Evolutionary conservation across 2,797 vertebrate species (phyloP), one percentile per base, ranked within the genome.

Genomic region (Vultur gryphus): DNA sequence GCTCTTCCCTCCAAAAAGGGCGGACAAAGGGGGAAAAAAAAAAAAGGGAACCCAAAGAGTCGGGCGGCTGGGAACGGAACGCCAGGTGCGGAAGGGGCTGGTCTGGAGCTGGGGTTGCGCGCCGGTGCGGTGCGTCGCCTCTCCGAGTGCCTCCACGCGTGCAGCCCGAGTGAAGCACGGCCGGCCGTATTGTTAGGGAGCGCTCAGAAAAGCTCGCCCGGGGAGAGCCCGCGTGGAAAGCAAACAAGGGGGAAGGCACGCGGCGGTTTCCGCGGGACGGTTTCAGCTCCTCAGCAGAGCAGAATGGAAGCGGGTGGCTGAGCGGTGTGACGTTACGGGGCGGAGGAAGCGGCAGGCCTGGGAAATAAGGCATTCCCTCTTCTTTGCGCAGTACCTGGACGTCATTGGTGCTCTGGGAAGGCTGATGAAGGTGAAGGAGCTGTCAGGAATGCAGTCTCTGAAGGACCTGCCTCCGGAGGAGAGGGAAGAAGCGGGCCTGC

Each of bases 401-500:
- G 69, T 98, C 84, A 97, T 97, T 12, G 59, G 80, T 24, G 98
- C 97, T 2, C 97, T 99, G 33, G 95, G 97, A 41, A 97, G 97
- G 14, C 98, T 98, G 91, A 81, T 98, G 97, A 90, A 98, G 58
- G 97, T 98, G 97, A 95, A 95, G 75, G 98, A 98, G 62, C 97
- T 99, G 97, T 96, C 97, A 2, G 98, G 98, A 41, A 89, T 97
- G 51, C 83, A 97, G 91, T 93, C 98, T 41, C 94, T 99, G 93
- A 97, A 97, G 52, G 88, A 98, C 46, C 96, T 99, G 25, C 98
- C 98, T 13, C 90, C 21, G 16, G 96, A 97, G 15, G 97, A 98
- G 90, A 97, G 98, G 94, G 96, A 96, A 64, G 88, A 69, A 48
- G 94, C 95, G 23, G 94, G 43, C 33, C 91, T 92, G 48, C 97